Base-by-base conservation (phyloP, 2,888 invertebrate species). In the Plutella xylostella region DNA sequence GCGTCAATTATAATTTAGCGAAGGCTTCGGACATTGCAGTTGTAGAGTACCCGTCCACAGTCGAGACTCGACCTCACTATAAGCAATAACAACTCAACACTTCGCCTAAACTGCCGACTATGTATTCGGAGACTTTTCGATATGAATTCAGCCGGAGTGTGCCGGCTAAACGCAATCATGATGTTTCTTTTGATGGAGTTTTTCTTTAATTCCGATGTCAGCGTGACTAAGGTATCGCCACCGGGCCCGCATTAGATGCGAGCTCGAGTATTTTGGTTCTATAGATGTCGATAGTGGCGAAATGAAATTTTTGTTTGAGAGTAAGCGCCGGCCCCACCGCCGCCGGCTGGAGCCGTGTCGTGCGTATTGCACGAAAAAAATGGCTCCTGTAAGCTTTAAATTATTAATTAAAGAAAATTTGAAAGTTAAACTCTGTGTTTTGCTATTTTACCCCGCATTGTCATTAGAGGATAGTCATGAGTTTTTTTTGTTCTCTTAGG, bases 351-450 rank as follows among this genome's bases (percentile, higher is more conserved):
- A 62, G 63, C n/a, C n/a, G n/a, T n/a, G n/a, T n/a, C n/a, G n/a
- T n/a, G n/a, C n/a, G n/a, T n/a, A n/a, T n/a, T n/a, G n/a, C n/a
- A n/a, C n/a, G 69, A 65, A 63, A 65, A 72, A 67, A 64, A 68
- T 72, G 70, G 74, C 72, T 72, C 70, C 69, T 77, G 72, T 78
- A 78, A 80, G 82, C 82, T 82, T 80, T 82, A 82, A 82, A 80
- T 80, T 80, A 80, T 77, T 79, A 74, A 80, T 70, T 80, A 82
- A 82, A 82, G 73, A 75, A 70, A 79, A 80, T 69, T 78, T 75
- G 57, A 74, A 82, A 79, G 79, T 82, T 75, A 48, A 4, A 11
- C n/a, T 7, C 48, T 45, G 70, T 76, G n/a, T 77, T 80, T 56
- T 28, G 28, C n/a, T 28, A 6, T 28, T 28, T 28, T 12, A n/a